phyloP scores from a whole-genome alignment of 1,140 invertebrate species.

The Harlomillsia oculata region DNA sequence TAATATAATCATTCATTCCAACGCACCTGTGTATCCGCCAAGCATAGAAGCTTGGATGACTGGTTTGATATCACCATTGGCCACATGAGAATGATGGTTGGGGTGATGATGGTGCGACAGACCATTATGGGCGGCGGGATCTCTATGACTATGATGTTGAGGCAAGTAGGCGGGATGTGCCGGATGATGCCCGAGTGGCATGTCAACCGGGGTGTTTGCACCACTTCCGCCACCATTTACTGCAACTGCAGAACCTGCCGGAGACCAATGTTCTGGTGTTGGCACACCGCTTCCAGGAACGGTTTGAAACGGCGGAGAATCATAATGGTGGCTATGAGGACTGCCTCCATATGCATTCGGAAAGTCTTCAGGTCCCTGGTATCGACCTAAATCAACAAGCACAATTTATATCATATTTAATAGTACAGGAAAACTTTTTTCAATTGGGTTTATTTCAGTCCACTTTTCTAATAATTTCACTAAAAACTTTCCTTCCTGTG shows the following conservation, averaged over 20 bases:
- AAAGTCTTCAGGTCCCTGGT: constrained; percentile 52
- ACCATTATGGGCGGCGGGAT: constrained; percentile 19
- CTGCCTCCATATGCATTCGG: constrained; percentile 49
- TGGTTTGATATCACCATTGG: constrained; percentile 55
- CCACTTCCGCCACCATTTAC: constrained; percentile 26
- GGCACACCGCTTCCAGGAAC: constrained; percentile 58
- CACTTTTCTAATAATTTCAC: no score
- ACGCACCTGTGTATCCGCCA: constrained; percentile 58
- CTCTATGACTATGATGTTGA: constrained; percentile 35
- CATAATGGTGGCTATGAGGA: constrained; percentile 47
- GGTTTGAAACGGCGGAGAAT: constrained; percentile 62
- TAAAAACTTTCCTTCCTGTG: no score
- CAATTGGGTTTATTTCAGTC: background rate
- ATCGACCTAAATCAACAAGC: constrained; percentile 46
- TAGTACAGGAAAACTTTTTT: background rate
- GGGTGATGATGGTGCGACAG: constrained; percentile 36
- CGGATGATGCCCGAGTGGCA: constrained; percentile 29
- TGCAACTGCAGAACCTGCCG: constrained; percentile 29
- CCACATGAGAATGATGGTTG: constrained; percentile 33
- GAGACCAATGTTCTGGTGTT: constrained; percentile 41
- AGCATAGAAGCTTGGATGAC: constrained; percentile 62
- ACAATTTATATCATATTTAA: background rate
- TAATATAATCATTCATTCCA: no score
- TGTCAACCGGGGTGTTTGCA: constrained; percentile 38
- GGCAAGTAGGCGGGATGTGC: constrained; percentile 36